Conservation (phyloP, 2,797 vertebrate genomes). For the Trachops cirrhosus region DNA sequence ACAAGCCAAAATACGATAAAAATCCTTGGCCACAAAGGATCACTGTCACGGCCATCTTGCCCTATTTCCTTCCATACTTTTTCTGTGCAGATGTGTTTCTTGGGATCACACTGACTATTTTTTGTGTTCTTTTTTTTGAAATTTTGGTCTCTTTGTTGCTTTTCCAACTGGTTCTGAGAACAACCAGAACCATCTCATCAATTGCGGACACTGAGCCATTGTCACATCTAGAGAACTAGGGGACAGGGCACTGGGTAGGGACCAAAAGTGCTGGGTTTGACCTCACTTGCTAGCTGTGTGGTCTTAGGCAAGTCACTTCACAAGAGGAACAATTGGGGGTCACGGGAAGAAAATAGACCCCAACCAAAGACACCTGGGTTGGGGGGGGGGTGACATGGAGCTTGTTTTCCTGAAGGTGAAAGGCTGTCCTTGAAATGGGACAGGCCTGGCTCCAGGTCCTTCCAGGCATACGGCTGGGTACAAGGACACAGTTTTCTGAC, state of each 20-base stretch:
- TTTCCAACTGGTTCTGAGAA: constrained; percentile 8
- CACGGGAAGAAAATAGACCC: not conserved
- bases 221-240: not conserved
- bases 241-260: not conserved
- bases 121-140: not conserved
- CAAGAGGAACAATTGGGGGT: not conserved
- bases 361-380: not conserved
- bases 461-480: not conserved
- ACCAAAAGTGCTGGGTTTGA: not conserved
- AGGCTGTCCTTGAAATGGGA: not conserved
- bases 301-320: not conserved
- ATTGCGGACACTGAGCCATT: not conserved
- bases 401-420: not conserved
- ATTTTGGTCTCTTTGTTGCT: not conserved
- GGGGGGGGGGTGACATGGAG: accelerated
- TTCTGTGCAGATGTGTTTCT: not conserved
- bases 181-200: not conserved
- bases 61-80: not conserved
- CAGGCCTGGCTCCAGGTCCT: not conserved
- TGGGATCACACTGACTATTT: not conserved
- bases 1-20: not conserved
- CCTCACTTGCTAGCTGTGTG: not conserved
- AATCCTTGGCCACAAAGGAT: not conserved
- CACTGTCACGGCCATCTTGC: accelerated
- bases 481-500: not conserved